Evolutionary conservation across 2,888 invertebrate species (phyloP), one percentile per base, ranked within the genome.

Genomic region (Archips xylosteana): DNA sequence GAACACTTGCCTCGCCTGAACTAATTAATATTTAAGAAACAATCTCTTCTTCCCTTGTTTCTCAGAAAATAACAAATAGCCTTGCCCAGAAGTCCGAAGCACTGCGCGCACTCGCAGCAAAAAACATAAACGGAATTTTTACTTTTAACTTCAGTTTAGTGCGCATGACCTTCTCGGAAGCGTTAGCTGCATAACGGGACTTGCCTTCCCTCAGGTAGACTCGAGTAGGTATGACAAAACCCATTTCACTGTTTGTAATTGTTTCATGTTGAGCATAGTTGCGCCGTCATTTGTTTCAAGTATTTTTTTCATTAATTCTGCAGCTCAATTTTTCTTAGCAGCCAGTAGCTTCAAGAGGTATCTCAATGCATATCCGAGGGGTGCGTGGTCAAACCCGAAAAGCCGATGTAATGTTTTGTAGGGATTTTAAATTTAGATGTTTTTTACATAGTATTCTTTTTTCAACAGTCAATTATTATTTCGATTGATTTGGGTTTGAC

Each of bases 91-190:
- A 63, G 75, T 73, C 75, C 70, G 76, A 71, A 69, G 73, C 75
- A 76, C 75, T 79, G 75, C 76, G 77, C 78, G 77, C 72, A 75
- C 78, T 57, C 80, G 79, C 71, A 64, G 84, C 84, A 90, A 91
- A 91, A 92, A 91, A 89, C 84, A 78, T 83, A 88, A 90, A 86
- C 89, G 87, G 90, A 89, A 91, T 77, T 78, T 77, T 78, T 78
- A 78, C 77, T 89, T 91, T 91, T 83, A 88, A 85, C 82, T 85
- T 85, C 79, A 88, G 82, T 86, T 89, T 86, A 87, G 82, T 87
- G 89, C 87, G 90, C 89, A 89, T 92, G 92, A 92, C 92, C 94
- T 94, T 94, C 94, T 92, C 77, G 87, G 94, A 94, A 94, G 84
- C 82, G 89, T 86, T 89, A 86, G 85, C 85, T 84, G 85, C 85